phyloP scores from a whole-genome alignment of 2,888 invertebrate species.

The Aphodius sticticus region DNA sequence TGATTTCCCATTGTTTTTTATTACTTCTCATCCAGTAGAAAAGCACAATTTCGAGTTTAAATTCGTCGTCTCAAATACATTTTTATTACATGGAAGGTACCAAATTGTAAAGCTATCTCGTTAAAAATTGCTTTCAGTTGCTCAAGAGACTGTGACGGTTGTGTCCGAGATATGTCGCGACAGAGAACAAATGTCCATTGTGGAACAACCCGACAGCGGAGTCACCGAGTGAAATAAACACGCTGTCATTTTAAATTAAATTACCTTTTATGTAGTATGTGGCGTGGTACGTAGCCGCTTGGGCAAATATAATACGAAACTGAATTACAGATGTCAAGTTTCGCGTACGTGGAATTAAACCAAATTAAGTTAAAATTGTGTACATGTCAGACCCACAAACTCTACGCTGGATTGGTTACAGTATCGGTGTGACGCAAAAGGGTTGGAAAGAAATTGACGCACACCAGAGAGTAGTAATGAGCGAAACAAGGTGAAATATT shows the following conservation, averaged over 20 bases:
- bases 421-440: neutral
- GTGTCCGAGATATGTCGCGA: neutral
- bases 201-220: neutral
- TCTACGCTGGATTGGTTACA: neutral
- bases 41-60: no score
- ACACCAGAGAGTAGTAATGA: neutral
- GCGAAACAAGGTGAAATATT: neutral
- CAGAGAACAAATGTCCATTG: neutral
- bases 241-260: neutral
- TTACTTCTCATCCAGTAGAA: no score
- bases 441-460: neutral
- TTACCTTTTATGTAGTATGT: neutral
- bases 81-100: no score
- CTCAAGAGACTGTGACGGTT: neutral
- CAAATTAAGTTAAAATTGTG: constrained; percentile 4
- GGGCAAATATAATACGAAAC: neutral
- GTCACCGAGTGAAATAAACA: neutral
- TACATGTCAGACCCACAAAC: neutral
- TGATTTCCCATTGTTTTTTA: no score
- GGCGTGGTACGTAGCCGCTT: neutral
- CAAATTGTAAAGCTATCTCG: no score
- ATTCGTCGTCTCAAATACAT: no score
- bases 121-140: no score
- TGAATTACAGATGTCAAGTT: neutral
- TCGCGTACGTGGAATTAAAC: neutral